These are phyloP conservation scores for Drosophila sp. DNA, from an alignment of 1,140 invertebrate species.

Conservation along the genomic window DNA sequence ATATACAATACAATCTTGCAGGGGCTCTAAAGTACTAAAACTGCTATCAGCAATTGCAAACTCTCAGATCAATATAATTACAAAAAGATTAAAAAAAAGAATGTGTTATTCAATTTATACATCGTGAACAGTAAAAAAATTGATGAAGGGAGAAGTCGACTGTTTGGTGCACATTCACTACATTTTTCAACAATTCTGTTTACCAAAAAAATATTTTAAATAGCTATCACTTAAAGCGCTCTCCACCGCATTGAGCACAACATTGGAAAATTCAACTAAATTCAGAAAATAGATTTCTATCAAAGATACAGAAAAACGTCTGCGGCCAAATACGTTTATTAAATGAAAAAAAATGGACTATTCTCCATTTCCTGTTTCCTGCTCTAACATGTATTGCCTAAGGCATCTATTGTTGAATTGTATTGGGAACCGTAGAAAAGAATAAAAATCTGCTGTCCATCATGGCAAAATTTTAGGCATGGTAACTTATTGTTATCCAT, in stretches of 20 bases:
- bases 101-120: no score
- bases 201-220: no score
- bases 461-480: no score
- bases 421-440: no score
- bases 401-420: neutral
- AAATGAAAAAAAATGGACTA: neutral
- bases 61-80: no score
- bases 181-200: no score
- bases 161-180: no score
- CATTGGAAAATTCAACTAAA: neutral
- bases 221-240: neutral
- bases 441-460: no score
- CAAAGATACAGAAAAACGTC: no score
- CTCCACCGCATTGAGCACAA: neutral
- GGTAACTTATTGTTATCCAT: neutral
- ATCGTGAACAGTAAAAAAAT: no score
- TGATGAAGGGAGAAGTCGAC: no score
- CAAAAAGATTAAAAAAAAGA: no score
- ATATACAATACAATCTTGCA: neutral
- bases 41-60: neutral
- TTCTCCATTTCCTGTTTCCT: slow-evolving; percentile 4
- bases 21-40: neutral
- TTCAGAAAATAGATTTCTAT: neutral
- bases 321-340: neutral
- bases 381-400: neutral